A percentile compares a stretch with the other conserved stretches of the same genome.
phyloP scores from a whole-genome alignment of 35 echinoderm and acorn worm genomes.

The Lytechinus variegatus region DNA sequence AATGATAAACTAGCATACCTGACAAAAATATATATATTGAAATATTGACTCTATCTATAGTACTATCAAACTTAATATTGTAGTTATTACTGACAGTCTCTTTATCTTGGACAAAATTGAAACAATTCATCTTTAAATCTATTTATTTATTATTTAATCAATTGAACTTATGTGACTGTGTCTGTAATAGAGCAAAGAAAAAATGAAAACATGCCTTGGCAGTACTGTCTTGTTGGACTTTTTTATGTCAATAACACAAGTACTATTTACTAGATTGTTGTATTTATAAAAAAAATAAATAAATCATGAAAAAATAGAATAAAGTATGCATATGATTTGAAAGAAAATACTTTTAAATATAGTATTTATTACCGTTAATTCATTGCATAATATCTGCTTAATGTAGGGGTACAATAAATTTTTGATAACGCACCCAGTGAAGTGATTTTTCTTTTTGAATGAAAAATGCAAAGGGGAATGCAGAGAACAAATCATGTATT shows the following conservation, averaged over 20 bases:
- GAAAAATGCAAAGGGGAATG: background rate
- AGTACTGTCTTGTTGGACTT: background rate
- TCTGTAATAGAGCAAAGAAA: background rate
- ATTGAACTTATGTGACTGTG: background rate
- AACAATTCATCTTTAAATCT: background rate
- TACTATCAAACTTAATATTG: background rate
- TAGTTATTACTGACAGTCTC: background rate
- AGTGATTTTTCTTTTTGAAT: background rate
- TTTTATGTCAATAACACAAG: background rate
- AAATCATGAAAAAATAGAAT: background rate
- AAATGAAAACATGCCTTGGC: background rate
- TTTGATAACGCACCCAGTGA: background rate
- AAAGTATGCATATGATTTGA: too few species aligned
- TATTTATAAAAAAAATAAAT: background rate
- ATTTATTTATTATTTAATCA: background rate
- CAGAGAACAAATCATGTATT: slow-evolving; percentile 19
- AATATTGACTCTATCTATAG: background rate
- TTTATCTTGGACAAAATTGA: background rate
- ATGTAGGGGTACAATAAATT: background rate
- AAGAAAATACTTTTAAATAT: background rate
- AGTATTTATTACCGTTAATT: background rate
- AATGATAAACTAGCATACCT: background rate
- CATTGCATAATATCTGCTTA: too few species aligned
- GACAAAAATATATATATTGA: background rate
- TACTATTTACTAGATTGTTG: background rate